A percentile compares a stretch with the other conserved stretches of the same genome.
Evolutionary conservation across 1,140 invertebrate species (phyloP).

Genomic region (Drosophila triauraria): DNA sequence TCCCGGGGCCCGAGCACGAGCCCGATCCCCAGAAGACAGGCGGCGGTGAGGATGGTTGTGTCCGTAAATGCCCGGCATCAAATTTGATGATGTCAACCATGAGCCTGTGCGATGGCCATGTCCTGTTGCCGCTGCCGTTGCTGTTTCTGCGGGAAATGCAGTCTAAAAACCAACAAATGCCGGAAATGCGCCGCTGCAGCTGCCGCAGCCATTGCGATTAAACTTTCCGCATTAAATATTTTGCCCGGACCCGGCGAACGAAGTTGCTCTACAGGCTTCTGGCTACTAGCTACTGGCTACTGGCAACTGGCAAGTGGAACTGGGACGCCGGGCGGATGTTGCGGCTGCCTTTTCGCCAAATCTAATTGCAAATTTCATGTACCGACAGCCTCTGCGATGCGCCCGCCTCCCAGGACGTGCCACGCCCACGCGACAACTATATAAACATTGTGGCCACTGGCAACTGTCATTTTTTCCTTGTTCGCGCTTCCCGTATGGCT

Average conservation of each 20-base stretch:
- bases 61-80: conserved; percentile 51
- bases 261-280: conserved; percentile 15
- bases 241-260: conserved; percentile 12
- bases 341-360: conserved; percentile 72
- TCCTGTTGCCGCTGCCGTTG: conserved; percentile 29
- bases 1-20: conserved; percentile 35
- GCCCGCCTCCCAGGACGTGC: conserved; percentile 17
- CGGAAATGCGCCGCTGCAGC: conserved; percentile 68
- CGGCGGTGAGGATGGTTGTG: conserved; percentile 4
- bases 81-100: conserved; percentile 72
- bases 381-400: conserved; percentile 43
- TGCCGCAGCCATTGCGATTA: conserved; percentile 60
- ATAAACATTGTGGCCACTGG: conserved; percentile 67
- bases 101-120: conserved; percentile 37
- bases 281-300: not conserved
- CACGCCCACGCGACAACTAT: conserved; percentile 57
- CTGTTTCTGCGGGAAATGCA: conserved; percentile 65
- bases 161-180: conserved; percentile 76
- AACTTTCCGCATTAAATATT: conserved; percentile 80
- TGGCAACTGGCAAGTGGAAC: conserved; percentile 23
- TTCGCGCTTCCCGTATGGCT: conserved; percentile 49
- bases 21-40: conserved; percentile 47
- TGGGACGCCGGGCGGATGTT: conserved; percentile 54
- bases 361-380: conserved; percentile 83
- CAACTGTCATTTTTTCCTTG: conserved; percentile 35